These are phyloP conservation scores for Sebastes itinus DNA, from an alignment of 2,797 vertebrate species.

Conservation along the genomic window DNA sequence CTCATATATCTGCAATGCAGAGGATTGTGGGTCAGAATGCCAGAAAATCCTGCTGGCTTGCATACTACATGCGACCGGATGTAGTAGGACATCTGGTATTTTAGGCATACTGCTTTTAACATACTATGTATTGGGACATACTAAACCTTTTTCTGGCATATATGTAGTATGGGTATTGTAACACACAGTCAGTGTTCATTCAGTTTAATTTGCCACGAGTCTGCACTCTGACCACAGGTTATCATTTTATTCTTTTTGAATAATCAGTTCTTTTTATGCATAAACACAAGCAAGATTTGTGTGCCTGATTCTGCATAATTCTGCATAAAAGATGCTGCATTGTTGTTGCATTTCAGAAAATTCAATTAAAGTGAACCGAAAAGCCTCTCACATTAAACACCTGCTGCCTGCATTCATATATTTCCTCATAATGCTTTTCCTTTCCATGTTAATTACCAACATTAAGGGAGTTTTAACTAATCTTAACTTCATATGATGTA, in stretches of 20 bases:
- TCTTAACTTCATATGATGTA: slow-evolving; percentile 28
- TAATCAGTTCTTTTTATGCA: slow-evolving; percentile 16
- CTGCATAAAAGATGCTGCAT: background rate
- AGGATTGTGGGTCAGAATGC: too few species aligned
- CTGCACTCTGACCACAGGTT: background rate
- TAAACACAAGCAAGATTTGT: slow-evolving; percentile 2
- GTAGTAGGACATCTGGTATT: too few species aligned
- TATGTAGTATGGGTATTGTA: too few species aligned
- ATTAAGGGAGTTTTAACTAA: slow-evolving; percentile 31
- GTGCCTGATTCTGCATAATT: slow-evolving; percentile 38
- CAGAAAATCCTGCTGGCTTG: too few species aligned
- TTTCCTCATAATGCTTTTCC: slow-evolving; percentile 13
- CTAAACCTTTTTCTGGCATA: too few species aligned
- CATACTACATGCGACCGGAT: too few species aligned
- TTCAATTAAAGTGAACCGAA: slow-evolving; percentile 44
- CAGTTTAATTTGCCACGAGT: background rate
- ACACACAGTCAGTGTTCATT: background rate
- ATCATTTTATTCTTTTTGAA: background rate
- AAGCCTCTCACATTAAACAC: slow-evolving; percentile 59
- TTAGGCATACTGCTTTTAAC: too few species aligned
- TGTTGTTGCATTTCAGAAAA: slow-evolving; percentile 50
- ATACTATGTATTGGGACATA: too few species aligned
- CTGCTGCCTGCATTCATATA: slow-evolving; percentile 1
- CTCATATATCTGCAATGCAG: too few species aligned
- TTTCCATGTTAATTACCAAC: slow-evolving; percentile 33